A percentile compares a stretch with the other conserved stretches of the same genome.
These are phyloP conservation scores for Pseudomyrmex pallidus DNA, from an alignment of 1,140 invertebrate species.

Conservation along the genomic window DNA sequence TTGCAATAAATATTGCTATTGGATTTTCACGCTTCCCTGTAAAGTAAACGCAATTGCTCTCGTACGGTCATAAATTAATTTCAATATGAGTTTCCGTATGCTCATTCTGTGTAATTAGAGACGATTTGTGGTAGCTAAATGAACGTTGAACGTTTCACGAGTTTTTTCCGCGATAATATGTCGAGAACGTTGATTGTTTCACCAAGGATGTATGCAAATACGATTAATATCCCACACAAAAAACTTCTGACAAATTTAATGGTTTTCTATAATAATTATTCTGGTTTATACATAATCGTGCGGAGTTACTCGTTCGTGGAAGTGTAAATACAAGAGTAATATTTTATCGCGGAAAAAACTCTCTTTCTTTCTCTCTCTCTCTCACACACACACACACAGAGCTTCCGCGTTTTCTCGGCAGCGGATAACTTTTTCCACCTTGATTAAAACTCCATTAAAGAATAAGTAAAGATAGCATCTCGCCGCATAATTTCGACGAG, in stretches of 20 bases:
- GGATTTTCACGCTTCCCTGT: constrained; percentile 20
- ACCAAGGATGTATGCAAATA: neutral
- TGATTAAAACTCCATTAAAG: constrained; percentile 53
- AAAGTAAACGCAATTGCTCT: constrained; percentile 47
- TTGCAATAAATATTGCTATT: constrained; percentile 3
- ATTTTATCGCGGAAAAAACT: constrained; percentile 11
- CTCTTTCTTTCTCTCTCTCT: neutral
- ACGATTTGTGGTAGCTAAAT: constrained; percentile 34
- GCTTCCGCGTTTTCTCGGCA: neutral
- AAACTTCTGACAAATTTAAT: neutral
- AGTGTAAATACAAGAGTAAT: constrained; percentile 6
- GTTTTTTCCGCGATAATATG: constrained; percentile 16
- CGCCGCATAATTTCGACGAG: constrained; percentile 12
- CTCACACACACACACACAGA: neutral
- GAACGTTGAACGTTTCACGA: constrained; percentile 24
- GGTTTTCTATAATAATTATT: neutral
- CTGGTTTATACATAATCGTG: neutral
- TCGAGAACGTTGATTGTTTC: constrained; percentile 4
- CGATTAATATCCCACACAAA: neutral
- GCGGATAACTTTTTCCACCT: neutral
- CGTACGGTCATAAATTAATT: constrained; percentile 48
- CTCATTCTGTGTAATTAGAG: constrained; percentile 13
- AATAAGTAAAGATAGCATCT: constrained; percentile 14
- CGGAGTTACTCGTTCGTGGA: constrained; percentile 26
- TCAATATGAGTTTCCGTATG: constrained; percentile 9